Percentiles rank a stretch among this genome's conserved stretches.
Evolutionary conservation across 37 sponge, comb jelly and placozoan genomes (phyloP).

Genomic region (Mnemiopsis leidyi): DNA sequence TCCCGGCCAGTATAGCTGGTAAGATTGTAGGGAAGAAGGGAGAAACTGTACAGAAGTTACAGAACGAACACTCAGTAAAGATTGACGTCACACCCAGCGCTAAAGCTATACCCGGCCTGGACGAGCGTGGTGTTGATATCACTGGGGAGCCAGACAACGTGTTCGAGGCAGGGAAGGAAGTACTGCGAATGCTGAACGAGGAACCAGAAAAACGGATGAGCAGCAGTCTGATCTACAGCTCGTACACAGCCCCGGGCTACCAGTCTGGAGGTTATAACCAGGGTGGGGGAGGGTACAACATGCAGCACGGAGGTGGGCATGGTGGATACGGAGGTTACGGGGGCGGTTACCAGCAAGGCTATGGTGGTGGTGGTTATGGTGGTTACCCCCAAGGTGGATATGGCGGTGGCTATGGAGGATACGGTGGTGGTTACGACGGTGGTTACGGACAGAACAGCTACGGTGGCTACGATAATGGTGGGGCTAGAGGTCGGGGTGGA

Average conservation of each 20-base stretch:
- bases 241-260: background rate
- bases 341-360: background rate
- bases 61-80: constrained; percentile 30
- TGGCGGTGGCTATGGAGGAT: background rate
- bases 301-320: background rate
- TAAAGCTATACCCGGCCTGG: constrained; percentile 38
- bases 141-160: constrained; percentile 16
- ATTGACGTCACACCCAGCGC: constrained; percentile 11
- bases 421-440: background rate
- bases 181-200: background rate
- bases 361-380: background rate
- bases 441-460: background rate
- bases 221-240: constrained; percentile 24
- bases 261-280: background rate
- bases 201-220: constrained; percentile 10
- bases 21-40: background rate
- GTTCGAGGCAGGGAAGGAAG: background rate
- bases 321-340: background rate
- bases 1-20: background rate
- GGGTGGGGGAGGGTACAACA: background rate
- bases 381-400: background rate
- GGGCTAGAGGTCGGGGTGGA: background rate
- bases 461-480: background rate
- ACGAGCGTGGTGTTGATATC: constrained; percentile 31
- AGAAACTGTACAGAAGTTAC: background rate